Evolutionary conservation across 2,888 invertebrate species (phyloP).

Genomic region (Papilio gigon): DNA sequence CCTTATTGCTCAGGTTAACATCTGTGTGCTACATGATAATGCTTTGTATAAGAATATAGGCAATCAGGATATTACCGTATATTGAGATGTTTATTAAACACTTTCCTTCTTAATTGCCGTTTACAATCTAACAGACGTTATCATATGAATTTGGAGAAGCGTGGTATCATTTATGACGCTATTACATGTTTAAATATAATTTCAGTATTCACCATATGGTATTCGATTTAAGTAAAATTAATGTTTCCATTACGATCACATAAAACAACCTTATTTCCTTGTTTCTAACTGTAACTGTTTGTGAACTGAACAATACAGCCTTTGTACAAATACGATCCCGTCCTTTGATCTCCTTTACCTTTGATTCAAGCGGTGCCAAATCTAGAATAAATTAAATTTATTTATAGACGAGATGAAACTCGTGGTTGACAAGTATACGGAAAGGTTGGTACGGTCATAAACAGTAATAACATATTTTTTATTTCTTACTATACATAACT

Average conservation of each 20-base stretch:
- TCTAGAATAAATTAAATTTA: neutral
- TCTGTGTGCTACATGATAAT: too few relatives aligned
- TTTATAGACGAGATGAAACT: neutral
- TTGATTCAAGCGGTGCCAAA: neutral
- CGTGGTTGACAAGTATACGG: neutral
- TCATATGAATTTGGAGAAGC: too few relatives aligned
- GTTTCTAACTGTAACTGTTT: neutral
- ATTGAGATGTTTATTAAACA: too few relatives aligned
- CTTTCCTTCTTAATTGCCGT: too few relatives aligned
- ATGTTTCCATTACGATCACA: neutral
- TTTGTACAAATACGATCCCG: conserved; percentile 7
- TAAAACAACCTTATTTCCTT: neutral
- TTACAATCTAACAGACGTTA: too few relatives aligned
- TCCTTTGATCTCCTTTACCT: conserved; percentile 7
- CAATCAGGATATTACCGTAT: too few relatives aligned
- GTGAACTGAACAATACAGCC: neutral
- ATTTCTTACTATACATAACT: too few relatives aligned
- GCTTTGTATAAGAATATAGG: neutral
- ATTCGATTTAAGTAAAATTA: neutral
- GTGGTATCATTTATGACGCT: too few relatives aligned
- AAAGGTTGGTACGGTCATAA: neutral
- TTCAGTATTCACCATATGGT: too few relatives aligned
- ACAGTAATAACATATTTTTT: too few relatives aligned
- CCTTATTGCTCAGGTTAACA: too few relatives aligned
- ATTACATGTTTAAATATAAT: too few relatives aligned